Evolutionary conservation across 2,113 vertebrate genomes (phyloP).

Genomic region (Perca fluviatilis): DNA sequence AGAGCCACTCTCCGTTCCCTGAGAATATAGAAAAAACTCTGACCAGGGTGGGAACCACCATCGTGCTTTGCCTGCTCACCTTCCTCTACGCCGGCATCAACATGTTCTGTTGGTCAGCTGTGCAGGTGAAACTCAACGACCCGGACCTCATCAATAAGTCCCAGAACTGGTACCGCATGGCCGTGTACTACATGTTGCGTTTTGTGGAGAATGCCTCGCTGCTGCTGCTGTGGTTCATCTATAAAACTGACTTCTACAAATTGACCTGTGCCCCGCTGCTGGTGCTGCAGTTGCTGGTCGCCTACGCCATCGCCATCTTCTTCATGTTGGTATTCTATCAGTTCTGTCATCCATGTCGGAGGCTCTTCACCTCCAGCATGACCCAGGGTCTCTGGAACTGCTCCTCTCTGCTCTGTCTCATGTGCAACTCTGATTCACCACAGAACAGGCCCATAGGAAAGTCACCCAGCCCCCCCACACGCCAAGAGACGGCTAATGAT

Average conservation of each 20-base stretch:
- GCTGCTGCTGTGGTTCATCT: slow-evolving; percentile 92
- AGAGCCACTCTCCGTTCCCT: slow-evolving; percentile 92
- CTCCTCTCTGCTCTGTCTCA: slow-evolving; percentile 84
- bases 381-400: slow-evolving; percentile 86
- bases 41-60: slow-evolving; percentile 92
- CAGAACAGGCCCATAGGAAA: slow-evolving; percentile 65
- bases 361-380: slow-evolving; percentile 92
- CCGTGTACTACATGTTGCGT: slow-evolving; percentile 92
- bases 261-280: slow-evolving; percentile 90
- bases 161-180: slow-evolving; percentile 92
- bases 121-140: slow-evolving; percentile 92
- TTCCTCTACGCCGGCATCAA: slow-evolving; percentile 97
- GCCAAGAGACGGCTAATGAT: slow-evolving; percentile 68
- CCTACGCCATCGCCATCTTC: slow-evolving; percentile 89
- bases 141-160: slow-evolving; percentile 96
- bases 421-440: slow-evolving; percentile 56
- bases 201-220: slow-evolving; percentile 94
- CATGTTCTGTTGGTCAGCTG: slow-evolving; percentile 99
- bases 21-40: slow-evolving; percentile 97
- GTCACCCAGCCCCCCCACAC: slow-evolving; percentile 28
- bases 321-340: slow-evolving; percentile 98
- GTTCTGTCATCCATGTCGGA: slow-evolving; percentile 96
- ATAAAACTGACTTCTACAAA: slow-evolving; percentile 91
- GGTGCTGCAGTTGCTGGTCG: slow-evolving; percentile 90
- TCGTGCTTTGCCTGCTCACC: slow-evolving; percentile 93